Evolutionary conservation across 2,797 vertebrate genomes (phyloP).

Genomic region (Chrosomus eos): DNA sequence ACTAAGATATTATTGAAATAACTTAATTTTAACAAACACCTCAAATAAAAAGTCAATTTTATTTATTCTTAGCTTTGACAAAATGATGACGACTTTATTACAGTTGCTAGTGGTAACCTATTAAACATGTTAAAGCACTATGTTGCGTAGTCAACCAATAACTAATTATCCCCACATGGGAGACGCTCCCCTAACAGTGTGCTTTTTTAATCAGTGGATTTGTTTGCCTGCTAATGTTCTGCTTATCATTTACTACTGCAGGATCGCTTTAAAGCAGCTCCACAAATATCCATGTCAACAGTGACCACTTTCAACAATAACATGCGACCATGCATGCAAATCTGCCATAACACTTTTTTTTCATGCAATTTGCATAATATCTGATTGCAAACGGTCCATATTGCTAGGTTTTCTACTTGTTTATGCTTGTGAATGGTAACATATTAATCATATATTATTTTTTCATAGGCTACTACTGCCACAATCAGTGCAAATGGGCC

Average conservation of each 20-base stretch:
- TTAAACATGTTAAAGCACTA: slow-evolving; percentile 24
- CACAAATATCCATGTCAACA: neutral
- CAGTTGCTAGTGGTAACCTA: slow-evolving; percentile 23
- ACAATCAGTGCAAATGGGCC: neutral
- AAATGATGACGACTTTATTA: neutral
- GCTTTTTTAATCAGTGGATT: slow-evolving; percentile 72
- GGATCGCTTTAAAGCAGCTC: neutral
- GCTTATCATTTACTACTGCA: neutral
- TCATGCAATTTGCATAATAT: slow-evolving; percentile 47
- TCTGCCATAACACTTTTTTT: slow-evolving; percentile 8
- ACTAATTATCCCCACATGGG: slow-evolving; percentile 59
- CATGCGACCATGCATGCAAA: slow-evolving; percentile 13
- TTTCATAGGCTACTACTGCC: neutral
- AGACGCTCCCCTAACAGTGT: slow-evolving; percentile 49
- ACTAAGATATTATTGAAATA: neutral
- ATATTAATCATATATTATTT: neutral
- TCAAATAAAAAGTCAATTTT: neutral
- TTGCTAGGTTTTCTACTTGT: neutral
- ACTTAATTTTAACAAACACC: neutral
- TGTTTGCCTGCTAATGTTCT: slow-evolving; percentile 63
- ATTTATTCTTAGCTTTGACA: neutral
- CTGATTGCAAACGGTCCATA: slow-evolving; percentile 41
- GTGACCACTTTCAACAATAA: neutral
- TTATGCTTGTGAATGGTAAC: neutral
- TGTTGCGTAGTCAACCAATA: slow-evolving; percentile 29